phyloP scores from a whole-genome alignment of 2,888 invertebrate species.

The Lobophora halterata region DNA sequence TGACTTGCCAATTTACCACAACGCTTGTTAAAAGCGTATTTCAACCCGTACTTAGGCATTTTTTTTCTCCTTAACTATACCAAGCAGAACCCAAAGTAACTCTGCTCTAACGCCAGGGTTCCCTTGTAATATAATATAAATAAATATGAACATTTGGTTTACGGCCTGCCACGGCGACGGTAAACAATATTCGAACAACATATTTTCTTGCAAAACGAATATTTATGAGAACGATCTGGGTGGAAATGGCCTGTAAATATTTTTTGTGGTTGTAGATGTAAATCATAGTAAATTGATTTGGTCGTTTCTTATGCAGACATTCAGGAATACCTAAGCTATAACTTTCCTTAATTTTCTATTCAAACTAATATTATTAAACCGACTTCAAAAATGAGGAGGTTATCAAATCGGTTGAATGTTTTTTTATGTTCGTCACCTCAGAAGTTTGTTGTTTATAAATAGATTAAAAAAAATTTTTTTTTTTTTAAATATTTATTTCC shows the following conservation, averaged over 20 bases:
- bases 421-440: too few relatives aligned
- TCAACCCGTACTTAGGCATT: too few relatives aligned
- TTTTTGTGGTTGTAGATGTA: constrained; percentile 10
- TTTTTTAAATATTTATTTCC: too few relatives aligned
- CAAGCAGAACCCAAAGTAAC: too few relatives aligned
- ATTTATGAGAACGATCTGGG: constrained; percentile 31
- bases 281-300: constrained; percentile 12
- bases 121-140: constrained; percentile 6
- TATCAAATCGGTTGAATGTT: too few relatives aligned
- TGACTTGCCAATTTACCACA: too few relatives aligned
- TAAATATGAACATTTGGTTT: constrained; percentile 31
- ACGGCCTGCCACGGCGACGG: constrained; percentile 24
- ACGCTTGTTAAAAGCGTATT: too few relatives aligned
- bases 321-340: neutral
- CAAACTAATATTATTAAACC: too few relatives aligned
- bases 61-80: too few relatives aligned
- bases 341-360: constrained; percentile 1
- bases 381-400: too few relatives aligned
- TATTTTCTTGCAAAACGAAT: constrained; percentile 43
- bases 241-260: constrained; percentile 17
- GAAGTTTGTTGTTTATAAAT: too few relatives aligned
- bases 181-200: constrained; percentile 47
- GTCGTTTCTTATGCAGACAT: constrained; percentile 1
- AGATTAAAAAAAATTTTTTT: too few relatives aligned
- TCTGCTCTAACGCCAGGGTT: neutral